phyloP scores from a whole-genome alignment of 2,797 vertebrate genomes.

The Poecile montanus region DNA sequence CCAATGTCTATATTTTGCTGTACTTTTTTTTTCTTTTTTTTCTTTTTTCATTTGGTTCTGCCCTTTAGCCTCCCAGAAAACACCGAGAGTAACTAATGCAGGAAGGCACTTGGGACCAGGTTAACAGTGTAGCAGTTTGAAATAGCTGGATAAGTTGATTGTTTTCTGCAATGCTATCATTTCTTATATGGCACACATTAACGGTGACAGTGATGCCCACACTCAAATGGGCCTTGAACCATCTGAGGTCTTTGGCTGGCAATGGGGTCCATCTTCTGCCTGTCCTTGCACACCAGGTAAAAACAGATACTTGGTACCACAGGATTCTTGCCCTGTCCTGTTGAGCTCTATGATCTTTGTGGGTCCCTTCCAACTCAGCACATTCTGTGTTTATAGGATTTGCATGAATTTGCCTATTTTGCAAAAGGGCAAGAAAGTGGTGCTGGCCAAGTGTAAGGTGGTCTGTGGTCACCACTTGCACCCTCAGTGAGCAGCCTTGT shows the following conservation, averaged over 20 bases:
- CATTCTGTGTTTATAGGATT: not conserved
- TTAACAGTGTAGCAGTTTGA: not conserved
- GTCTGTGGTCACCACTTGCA: accelerated
- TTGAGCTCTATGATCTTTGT: not conserved
- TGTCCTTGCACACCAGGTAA: not conserved
- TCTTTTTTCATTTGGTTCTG: not conserved
- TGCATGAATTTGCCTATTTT: not conserved
- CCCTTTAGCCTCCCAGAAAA: not conserved
- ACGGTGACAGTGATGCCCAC: not conserved
- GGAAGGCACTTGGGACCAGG: not conserved
- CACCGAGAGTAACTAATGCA: not conserved
- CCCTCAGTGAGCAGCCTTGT: not conserved
- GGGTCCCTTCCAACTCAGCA: not conserved
- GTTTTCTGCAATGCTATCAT: not conserved
- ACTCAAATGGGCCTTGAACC: not conserved
- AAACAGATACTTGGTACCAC: not conserved
- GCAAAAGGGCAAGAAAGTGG: accelerated
- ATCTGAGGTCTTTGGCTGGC: not conserved
- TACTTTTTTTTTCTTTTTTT: not conserved
- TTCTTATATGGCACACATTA: not conserved
- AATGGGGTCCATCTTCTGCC: not conserved
- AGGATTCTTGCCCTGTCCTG: not conserved
- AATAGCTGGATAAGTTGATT: not conserved
- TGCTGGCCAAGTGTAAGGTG: not conserved
- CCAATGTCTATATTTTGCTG: not conserved